Base-by-base conservation (phyloP, 92 coral and sea anemone genomes). In the Plumapathes pennacea region DNA sequence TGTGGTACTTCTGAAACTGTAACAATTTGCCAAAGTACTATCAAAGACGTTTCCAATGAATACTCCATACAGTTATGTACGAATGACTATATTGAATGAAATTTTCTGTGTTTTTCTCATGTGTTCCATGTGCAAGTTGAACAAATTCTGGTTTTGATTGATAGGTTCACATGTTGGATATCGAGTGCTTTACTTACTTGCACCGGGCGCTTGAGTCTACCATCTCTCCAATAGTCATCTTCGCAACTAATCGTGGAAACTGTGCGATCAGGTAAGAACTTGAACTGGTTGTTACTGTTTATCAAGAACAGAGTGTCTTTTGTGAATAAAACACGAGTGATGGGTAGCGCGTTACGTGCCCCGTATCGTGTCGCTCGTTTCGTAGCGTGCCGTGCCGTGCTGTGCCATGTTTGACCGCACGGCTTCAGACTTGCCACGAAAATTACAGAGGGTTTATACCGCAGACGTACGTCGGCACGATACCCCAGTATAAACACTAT, bases 141-240 rank as follows among this genome's bases (percentile, higher is more conserved):
- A 37, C 41, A 37, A 37, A 10, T 37, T n/a, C n/a, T n/a, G n/a
- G n/a, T n/a, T n/a, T n/a, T n/a, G n/a, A n/a, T 45, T 32, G 11
- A 15, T 44, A 90, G 97, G 97, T 90, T 25, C 95, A 90, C 56
- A 90, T 90, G 97, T 49, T 92, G 47, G 98, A 92, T 58, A 92
- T 92, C 2, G 98, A 92, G 67, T 92, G 98, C 52, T 88, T 88
- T 27, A 92, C 98, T 0, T 92, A 92, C 64, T 83, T 92, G 23
- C 98, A 92, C 36, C 98, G 97, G 14, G 98, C 98, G 10, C 59
- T 92, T 54, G 98, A 88, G 64, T 89, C 96, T 7, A 84, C 98
- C 47, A 85, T 92, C 46, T 85, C 98, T 20, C 96, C 98, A 23
- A 91, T 91, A 46, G 97, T 91, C 24, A 92, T 92, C 55, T 92